Base-by-base conservation (phyloP, 2,888 invertebrate species). In the Graphium colonna region DNA sequence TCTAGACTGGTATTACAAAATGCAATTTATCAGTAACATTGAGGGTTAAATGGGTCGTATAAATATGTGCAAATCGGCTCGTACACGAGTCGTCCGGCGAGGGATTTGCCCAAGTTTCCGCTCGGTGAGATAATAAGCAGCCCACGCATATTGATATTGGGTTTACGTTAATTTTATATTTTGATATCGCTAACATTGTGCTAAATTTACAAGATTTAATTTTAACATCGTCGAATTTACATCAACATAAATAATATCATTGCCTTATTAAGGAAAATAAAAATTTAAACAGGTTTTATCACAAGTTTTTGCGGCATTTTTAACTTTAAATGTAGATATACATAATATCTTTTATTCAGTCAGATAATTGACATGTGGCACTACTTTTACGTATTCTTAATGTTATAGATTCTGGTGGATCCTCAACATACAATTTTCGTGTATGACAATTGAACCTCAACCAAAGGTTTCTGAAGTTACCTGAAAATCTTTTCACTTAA, bases 51-150 rank as follows among this genome's bases (percentile, higher is more conserved):
- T 72, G 65, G 77, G 78, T 70, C 77, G 65, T 33, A 33, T 57
- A 54, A 49, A 61, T 39, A 51, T 28, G 53, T 28, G 41, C 40
- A 40, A 55, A 50, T 50, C 54, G 38, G 41, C 39, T 43, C 40
- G 49, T 43, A 8, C 18, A 40, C 21, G 38, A 55, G 54, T 52
- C 49, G 47, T 44, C 31, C 44, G 41, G 40, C 67, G 62, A 67
- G 65, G 63, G 73, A 71, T 73, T 68, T 69, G 63, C 58, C 50
- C 43, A 39, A 40, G 60, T 56, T 68, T 75, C 73, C 75, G 75
- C 21, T 60, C 17, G 15, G 12, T 38, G 50, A 53, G 75, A 75
- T 75, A 70, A 59, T 18, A 12, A 36, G 8, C 51, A 17, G n/a
- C 76, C 77, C 65, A 75, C 77, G 65, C 74, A n/a, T 17, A 5